phyloP scores from a whole-genome alignment of 2,888 invertebrate genomes.

The Lasioglossum morio region DNA sequence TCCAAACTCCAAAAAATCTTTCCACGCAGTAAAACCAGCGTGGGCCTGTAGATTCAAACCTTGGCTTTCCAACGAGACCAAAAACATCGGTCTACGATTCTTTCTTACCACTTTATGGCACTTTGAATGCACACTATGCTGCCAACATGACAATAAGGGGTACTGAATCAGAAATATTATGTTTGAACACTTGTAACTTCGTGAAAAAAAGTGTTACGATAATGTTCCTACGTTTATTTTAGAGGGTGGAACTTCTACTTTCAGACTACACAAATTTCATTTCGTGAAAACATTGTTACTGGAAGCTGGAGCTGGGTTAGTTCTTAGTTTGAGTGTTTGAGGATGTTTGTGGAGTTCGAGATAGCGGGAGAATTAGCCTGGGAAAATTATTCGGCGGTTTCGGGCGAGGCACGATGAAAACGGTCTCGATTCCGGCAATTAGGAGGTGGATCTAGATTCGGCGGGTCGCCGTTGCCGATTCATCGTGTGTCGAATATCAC shows the following conservation, averaged over 20 bases:
- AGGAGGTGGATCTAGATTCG: conserved; percentile 72
- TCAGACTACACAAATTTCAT: not conserved
- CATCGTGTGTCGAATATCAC: conserved; percentile 76
- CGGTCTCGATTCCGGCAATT: conserved; percentile 75
- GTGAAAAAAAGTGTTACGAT: not conserved
- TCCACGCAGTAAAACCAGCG: not conserved
- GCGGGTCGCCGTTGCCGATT: conserved; percentile 70
- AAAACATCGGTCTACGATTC: not conserved
- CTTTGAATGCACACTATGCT: too few species aligned
- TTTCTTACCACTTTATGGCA: not conserved
- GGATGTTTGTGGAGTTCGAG: not conserved
- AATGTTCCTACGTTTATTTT: not conserved
- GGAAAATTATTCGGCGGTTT: not conserved
- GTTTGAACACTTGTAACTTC: not conserved
- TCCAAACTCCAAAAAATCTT: not conserved
- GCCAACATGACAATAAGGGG: too few species aligned
- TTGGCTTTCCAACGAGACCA: not conserved
- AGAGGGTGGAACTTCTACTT: not conserved
- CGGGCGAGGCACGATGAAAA: conserved; percentile 16
- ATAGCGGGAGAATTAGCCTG: not conserved
- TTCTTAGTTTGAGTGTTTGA: too few species aligned
- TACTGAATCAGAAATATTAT: not conserved
- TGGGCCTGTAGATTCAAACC: not conserved
- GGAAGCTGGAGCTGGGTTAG: too few species aligned
- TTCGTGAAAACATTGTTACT: not conserved